Evolutionary conservation across 2,113 vertebrate species (phyloP).

Genomic region (Toxotes chatareus): DNA sequence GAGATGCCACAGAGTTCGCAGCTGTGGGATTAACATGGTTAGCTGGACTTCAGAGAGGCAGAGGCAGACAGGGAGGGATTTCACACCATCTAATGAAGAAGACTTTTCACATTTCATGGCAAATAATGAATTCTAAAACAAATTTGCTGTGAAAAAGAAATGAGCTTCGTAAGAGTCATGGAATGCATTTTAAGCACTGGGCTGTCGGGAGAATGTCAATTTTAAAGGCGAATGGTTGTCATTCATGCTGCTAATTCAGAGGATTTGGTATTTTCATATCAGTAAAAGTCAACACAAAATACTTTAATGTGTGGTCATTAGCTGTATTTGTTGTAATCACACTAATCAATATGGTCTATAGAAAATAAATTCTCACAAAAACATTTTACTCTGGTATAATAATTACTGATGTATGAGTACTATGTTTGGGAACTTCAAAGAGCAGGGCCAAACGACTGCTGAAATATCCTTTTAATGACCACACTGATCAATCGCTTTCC

Average conservation of each 20-base stretch:
- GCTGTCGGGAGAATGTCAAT: constrained; percentile 60
- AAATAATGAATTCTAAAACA: constrained; percentile 83
- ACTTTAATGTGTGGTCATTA: constrained; percentile 50
- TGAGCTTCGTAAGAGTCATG: constrained; percentile 63
- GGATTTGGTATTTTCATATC: constrained; percentile 52
- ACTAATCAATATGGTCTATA: constrained; percentile 76
- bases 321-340: constrained; percentile 64
- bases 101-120: constrained; percentile 82
- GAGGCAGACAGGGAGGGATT: constrained; percentile 75
- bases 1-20: constrained; percentile 59
- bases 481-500: constrained; percentile 56
- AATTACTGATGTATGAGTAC: constrained; percentile 52
- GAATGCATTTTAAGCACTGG: constrained; percentile 70
- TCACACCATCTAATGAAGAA: constrained; percentile 80
- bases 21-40: constrained; percentile 76
- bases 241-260: constrained; percentile 77
- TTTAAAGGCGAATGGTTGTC: constrained; percentile 62
- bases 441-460: constrained; percentile 54
- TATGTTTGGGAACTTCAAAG: constrained; percentile 74
- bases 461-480: constrained; percentile 60
- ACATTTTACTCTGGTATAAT: constrained; percentile 72
- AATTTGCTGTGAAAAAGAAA: constrained; percentile 76
- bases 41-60: constrained; percentile 77
- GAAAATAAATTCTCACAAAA: constrained; percentile 73
- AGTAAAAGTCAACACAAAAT: constrained; percentile 40